Evolutionary conservation across 2,888 invertebrate genomes (phyloP), one percentile per base, ranked within the genome.

Genomic region (Periphyllus acericola): DNA sequence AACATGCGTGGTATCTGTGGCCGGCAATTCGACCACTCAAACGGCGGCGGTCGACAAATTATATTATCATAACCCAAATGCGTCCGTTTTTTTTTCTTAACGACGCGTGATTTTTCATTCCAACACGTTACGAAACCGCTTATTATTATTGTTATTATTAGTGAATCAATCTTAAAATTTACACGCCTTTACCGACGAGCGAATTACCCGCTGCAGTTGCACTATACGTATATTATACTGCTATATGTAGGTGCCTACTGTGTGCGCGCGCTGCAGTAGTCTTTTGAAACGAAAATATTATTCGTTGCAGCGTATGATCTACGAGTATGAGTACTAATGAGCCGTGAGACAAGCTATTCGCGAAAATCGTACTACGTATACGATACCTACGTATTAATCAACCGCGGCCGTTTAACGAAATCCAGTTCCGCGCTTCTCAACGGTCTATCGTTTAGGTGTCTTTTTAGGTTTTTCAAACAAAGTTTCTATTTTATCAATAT

Each of bases 51-150:
- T 11, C 3, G 52, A 32, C 29, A 52, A 32, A 76, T 32, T 76
- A 32, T 52, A 32, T 52, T 52, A 32, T 78, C 32, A 8, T 78
- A 78, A 78, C 76, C 76, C 29, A 78, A 78, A 78, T 78, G 19
- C 17, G 46, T 52, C 19, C 21, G 9, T 11, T 25, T 55, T 79
- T 29, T 29, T 68, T 21, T 9, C 34, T 34, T 29, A 79, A 79
- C 55, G 79, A 79, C 25, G 34, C 55, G 32, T 29, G 79, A 60
- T 79, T 79, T 79, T 60, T 79, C 17, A 52, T 29, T 52, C 32
- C 32, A 32, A 78, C 52, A 19, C 52, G 11, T 78, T 52, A 29
- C 6, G 60, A 79, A 79, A 79, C 55, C 32, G 25, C 55, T 55
- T 21, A 25, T 21, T 5, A 71, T 32, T 17, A n/a, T 1, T 71